Base-by-base conservation (phyloP, 2,113 vertebrate genomes). In the Noturus placidus region DNA sequence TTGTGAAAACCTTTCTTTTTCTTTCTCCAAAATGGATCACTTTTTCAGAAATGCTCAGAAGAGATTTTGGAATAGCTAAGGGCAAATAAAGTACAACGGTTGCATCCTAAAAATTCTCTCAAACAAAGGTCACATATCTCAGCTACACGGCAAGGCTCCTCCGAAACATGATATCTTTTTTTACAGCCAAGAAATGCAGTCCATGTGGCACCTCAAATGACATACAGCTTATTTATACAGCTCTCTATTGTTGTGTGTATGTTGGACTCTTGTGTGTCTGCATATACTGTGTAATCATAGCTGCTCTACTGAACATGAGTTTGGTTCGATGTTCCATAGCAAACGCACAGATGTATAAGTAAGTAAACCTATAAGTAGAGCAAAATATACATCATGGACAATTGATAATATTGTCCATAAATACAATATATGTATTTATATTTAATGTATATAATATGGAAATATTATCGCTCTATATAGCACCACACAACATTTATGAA, bases 311-410 rank as follows among this genome's bases (percentile, higher is more conserved):
- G 33, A 61, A 61, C 74, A 72, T 56, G 25, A 65, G 74, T 77
- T 74, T 80, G 57, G 74, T 74, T 85, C 35, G 50, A 25, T 22
- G 83, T 82, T 85, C 69, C 70, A 82, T 82, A 87, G 17, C 19
- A 38, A 81, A 77, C 35, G 57, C 85, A 80, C 54, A 69, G 72
- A 76, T 82, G 83, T 83, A 89, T 84, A 86, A 91, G 42, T 77
- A 25, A 46, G 42, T 11, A 9, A n/a, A 84, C 46, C 33, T 59
- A 86, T 25, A 86, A 57, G 67, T 81, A 81, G 86, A 80, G 83
- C 83, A 88, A 87, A 74, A 70, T 38, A 4, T 42, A 42, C 8
- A 38, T 72, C 70, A 72, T 42, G 4, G 11, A 13, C 38, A 88
- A 46, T 72, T 72, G 63, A 86, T 70, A 87, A 82, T 87, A 63